Evolutionary conservation across 2,888 invertebrate species (phyloP).

Genomic region (Linnaemya vulpina): DNA sequence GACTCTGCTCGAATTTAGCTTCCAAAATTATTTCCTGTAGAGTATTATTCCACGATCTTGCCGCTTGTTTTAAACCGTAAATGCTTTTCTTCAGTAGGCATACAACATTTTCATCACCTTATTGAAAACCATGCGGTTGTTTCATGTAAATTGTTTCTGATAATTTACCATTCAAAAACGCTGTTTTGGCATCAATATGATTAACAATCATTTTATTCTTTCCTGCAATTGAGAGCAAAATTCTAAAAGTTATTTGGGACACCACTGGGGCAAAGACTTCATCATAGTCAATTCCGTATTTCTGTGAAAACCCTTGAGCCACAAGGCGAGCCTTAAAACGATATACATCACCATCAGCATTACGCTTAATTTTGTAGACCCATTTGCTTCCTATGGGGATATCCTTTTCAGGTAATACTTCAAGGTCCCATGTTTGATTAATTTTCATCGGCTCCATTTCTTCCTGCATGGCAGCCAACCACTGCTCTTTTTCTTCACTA

Average conservation of each 20-base stretch:
- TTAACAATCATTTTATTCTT: conserved; percentile 45
- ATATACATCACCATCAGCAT: conserved; percentile 56
- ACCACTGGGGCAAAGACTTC: conserved; percentile 65
- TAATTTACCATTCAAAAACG: conserved; percentile 61
- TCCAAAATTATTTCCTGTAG: conserved; percentile 46
- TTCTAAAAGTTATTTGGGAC: conserved; percentile 58
- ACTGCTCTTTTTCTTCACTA: conserved; percentile 34
- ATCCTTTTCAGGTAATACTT: conserved; percentile 67
- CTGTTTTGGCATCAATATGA: conserved; percentile 65
- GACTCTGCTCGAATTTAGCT: conserved; percentile 27
- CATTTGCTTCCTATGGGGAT: conserved; percentile 70
- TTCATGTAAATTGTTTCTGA: conserved; percentile 64
- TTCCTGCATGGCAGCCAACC: conserved; percentile 50
- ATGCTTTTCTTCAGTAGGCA: conserved; percentile 66
- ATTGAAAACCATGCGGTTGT: conserved; percentile 67
- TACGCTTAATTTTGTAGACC: conserved; percentile 60
- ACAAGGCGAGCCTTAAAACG: conserved; percentile 63
- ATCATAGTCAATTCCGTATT: conserved; percentile 63
- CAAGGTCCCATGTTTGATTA: conserved; percentile 52
- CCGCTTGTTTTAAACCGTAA: conserved; percentile 71
- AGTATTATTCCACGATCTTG: conserved; percentile 66
- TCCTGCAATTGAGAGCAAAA: conserved; percentile 50
- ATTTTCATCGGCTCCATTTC: conserved; percentile 24
- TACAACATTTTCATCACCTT: conserved; percentile 36
- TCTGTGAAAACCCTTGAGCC: conserved; percentile 61